These are phyloP conservation scores for Protobothrops mucrosquamatus DNA, from an alignment of 2,113 vertebrate genomes.

Conservation along the genomic window DNA sequence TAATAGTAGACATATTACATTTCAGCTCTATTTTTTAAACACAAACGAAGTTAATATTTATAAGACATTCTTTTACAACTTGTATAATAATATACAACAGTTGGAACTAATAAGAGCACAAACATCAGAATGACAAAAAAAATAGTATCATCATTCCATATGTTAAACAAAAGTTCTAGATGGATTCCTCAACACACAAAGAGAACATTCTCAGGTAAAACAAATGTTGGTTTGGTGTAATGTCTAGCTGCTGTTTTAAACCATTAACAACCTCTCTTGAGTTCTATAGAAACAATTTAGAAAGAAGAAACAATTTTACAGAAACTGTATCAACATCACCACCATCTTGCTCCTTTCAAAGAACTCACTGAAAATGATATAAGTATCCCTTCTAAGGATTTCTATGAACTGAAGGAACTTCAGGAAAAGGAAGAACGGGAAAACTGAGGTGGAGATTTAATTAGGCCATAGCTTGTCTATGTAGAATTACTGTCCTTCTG, in stretches of 20 bases:
- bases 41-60: background rate
- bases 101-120: background rate
- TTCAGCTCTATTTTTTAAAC: background rate
- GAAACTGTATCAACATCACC: background rate
- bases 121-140: background rate
- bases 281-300: background rate
- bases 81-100: background rate
- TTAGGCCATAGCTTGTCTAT: background rate
- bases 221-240: background rate
- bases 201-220: background rate
- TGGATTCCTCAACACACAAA: background rate
- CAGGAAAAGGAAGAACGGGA: background rate
- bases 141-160: background rate
- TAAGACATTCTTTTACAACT: background rate
- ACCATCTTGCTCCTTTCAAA: background rate
- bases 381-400: background rate
- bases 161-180: background rate
- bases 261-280: background rate
- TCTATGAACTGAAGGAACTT: background rate
- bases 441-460: background rate
- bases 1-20: background rate
- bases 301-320: background rate
- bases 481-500: background rate
- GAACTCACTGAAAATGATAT: background rate
- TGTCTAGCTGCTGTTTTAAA: background rate